Base-by-base conservation (phyloP, 2,113 vertebrate species). In the Psammodynastes pulverulentus region DNA sequence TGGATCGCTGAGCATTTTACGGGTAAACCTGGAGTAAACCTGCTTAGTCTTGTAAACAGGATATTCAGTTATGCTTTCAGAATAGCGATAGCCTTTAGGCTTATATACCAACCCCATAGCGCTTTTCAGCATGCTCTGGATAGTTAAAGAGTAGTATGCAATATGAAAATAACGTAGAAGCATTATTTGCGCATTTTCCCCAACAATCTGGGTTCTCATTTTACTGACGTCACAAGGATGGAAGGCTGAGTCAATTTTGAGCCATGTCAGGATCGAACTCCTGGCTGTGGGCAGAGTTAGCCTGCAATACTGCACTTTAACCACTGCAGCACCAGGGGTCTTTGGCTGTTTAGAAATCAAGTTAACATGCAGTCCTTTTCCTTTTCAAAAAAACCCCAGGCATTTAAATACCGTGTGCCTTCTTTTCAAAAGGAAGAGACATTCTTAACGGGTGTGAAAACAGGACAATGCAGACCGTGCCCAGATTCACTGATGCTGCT, bases 1-100 rank as follows among this genome's bases (percentile, higher is more conserved):
- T 99, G 99, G 99, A 98, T 99, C 92, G 98, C 98, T 0, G 98
- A 97, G 56, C 99, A 99, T 94, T 99, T 99, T 91, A 99, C 98
- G 97, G 99, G 99, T 99, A 96, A 52, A 58, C 15, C 8, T 17
- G 26, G 51, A 52, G 4, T 6, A n/a, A 58, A 17, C 51, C 3
- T 6, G 9, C 51, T 46, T 39, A 5, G 23, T 24, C 6, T 17
- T 29, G 34, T 21, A 39, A 79, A 43, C 17, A 9, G 34, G 34
- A 43, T 19, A 79, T 3, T 17, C 72, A 21, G 34, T 79, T 43
- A 79, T 79, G 34, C 72, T 79, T 21, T 79, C 34, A 79, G 72
- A 79, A 43, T 2, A 67, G 62, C 29, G 6, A 2, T 54, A 54
- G 53, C 5, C 9, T 26, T 10, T n/a, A 62, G 10, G 10, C 26